phyloP scores from a whole-genome alignment of 2,797 vertebrate species.

The Enteromius mattozi region DNA sequence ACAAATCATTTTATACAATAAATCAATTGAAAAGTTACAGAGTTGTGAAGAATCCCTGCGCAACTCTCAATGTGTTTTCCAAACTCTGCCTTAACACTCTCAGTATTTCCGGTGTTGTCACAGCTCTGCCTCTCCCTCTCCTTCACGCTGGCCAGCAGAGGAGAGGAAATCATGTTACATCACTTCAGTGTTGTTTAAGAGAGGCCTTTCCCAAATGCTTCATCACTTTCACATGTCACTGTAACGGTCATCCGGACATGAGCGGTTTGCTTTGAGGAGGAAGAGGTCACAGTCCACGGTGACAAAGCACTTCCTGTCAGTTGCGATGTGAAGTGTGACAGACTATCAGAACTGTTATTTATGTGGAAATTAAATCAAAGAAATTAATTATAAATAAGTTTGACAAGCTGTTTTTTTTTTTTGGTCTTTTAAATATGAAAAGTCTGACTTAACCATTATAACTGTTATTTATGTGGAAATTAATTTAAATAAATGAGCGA shows the following conservation, averaged over 20 bases:
- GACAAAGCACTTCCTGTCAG: constrained; percentile 19
- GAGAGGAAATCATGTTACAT: constrained; percentile 17
- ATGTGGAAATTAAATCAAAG: not conserved
- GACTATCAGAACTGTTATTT: not conserved
- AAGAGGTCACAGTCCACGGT: not conserved
- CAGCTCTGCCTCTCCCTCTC: not conserved
- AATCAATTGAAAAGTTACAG: not conserved
- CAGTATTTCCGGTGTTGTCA: not conserved
- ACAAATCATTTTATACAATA: not conserved
- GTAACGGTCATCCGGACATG: not conserved
- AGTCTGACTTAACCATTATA: not conserved
- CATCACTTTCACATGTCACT: constrained; percentile 24
- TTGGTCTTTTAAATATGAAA: not conserved
- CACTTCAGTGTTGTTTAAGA: constrained; percentile 34
- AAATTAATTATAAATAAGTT: too few relatives aligned
- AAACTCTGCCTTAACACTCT: not conserved
- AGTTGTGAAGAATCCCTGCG: not conserved
- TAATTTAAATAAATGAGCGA: not conserved
- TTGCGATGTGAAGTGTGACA: not conserved
- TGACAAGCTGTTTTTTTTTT: not conserved
- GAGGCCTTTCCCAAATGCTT: constrained; percentile 40
- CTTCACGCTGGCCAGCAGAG: not conserved
- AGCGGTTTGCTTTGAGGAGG: not conserved
- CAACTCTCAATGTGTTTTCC: not conserved
- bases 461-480: not conserved